Percentiles rank a stretch among this genome's conserved stretches.
These are phyloP conservation scores for Diploptera punctata DNA, from an alignment of 2,888 invertebrate species.

Conservation along the genomic window DNA sequence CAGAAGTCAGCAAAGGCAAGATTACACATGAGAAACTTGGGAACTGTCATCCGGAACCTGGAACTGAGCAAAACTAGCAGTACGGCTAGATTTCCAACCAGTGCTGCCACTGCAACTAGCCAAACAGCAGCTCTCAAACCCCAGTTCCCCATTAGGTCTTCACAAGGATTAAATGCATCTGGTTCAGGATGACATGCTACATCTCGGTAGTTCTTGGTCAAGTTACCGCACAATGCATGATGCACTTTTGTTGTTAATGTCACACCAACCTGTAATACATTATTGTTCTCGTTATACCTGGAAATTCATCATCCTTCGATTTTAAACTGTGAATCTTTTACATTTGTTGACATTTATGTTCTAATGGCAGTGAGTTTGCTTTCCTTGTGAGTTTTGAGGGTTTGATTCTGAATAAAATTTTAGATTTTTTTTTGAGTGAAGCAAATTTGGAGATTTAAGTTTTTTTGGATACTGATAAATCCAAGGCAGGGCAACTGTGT, in stretches of 20 bases:
- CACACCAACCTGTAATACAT: neutral
- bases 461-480: no score
- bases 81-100: conserved; percentile 69
- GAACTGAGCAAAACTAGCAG: conserved; percentile 63
- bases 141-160: conserved; percentile 68
- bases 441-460: no score
- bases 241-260: conserved; percentile 6
- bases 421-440: no score
- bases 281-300: no score
- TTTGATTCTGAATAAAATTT: no score
- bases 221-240: conserved; percentile 42
- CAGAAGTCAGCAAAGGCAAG: conserved; percentile 71
- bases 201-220: conserved; percentile 49
- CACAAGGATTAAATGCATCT: conserved; percentile 69
- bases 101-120: conserved; percentile 64
- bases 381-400: no score
- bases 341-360: no score
- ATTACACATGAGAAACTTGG: conserved; percentile 70
- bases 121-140: conserved; percentile 65
- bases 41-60: conserved; percentile 59
- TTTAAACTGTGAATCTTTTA: no score
- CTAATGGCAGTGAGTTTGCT: no score
- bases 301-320: no score
- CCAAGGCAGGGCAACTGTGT: no score
- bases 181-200: conserved; percentile 62